Conservation (phyloP, 2,113 vertebrate species). For the Varanus salvator region DNA sequence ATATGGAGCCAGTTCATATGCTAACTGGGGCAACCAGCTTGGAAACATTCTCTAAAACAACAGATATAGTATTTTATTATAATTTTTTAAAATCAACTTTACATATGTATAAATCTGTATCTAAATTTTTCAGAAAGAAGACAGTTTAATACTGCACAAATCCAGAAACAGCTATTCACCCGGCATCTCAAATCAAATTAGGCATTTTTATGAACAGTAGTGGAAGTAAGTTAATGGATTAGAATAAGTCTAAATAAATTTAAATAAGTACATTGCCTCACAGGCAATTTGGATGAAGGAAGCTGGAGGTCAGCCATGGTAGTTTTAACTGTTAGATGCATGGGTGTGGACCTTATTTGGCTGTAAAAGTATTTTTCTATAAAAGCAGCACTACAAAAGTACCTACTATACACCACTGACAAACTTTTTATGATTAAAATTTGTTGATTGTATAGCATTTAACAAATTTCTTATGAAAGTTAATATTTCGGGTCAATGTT, state of each 20-base stretch:
- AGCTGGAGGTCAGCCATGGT: too few species aligned
- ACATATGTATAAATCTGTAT: constrained; percentile 15
- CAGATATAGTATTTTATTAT: neutral
- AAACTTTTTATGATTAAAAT: neutral
- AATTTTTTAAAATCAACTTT: constrained; percentile 36
- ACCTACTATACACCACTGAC: neutral
- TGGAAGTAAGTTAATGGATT: neutral
- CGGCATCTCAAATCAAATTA: neutral
- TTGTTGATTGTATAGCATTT: neutral
- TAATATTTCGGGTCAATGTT: neutral
- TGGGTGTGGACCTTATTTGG: neutral
- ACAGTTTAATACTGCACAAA: neutral
- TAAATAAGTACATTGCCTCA: neutral
- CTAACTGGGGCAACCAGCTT: neutral
- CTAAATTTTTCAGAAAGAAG: neutral
- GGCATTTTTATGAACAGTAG: neutral
- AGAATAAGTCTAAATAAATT: neutral
- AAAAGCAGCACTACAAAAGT: neutral
- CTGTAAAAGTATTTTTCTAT: neutral
- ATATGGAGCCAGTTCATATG: neutral
- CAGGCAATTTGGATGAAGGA: neutral
- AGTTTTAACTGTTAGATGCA: neutral
- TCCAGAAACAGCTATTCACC: neutral
- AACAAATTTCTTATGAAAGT: neutral
- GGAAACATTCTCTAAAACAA: neutral